Percentiles rank a stretch among this genome's conserved stretches.
Evolutionary conservation across 2,888 invertebrate species (phyloP).

Genomic region (Euclidia mi): DNA sequence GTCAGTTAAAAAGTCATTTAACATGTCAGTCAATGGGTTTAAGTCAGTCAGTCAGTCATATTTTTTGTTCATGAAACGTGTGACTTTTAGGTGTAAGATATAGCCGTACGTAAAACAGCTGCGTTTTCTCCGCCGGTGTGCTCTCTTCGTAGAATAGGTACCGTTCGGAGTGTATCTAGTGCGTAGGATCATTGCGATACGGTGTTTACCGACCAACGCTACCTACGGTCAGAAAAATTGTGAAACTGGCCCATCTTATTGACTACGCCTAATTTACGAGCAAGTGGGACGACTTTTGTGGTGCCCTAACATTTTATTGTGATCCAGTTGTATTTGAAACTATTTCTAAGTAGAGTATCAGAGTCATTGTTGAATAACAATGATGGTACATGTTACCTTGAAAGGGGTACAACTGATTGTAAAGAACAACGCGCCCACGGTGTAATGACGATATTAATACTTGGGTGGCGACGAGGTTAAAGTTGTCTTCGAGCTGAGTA

Average conservation of each 20-base stretch:
- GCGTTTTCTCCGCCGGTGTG: constrained; percentile 57
- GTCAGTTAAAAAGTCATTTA: too few species aligned
- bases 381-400: constrained; percentile 4
- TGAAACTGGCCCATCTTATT: constrained; percentile 42
- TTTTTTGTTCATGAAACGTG: too few species aligned
- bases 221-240: constrained; percentile 56
- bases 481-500: background rate
- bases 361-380: constrained; percentile 10
- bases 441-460: constrained; percentile 5
- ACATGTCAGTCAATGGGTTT: too few species aligned
- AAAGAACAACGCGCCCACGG: constrained; percentile 2
- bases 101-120: background rate
- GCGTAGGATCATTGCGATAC: constrained; percentile 80
- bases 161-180: constrained; percentile 71
- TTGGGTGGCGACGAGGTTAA: constrained; percentile 6
- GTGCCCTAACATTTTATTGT: constrained; percentile 9
- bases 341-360: constrained; percentile 2
- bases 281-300: constrained; percentile 41
- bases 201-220: constrained; percentile 69
- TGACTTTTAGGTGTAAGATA: too few species aligned
- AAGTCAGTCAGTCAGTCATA: too few species aligned
- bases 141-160: constrained; percentile 45
- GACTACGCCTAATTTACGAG: constrained; percentile 43
- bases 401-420: constrained; percentile 1
- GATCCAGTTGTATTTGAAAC: constrained; percentile 11